Evolutionary conservation across 2,888 invertebrate genomes (phyloP).

Genomic region (Papilio protenor): DNA sequence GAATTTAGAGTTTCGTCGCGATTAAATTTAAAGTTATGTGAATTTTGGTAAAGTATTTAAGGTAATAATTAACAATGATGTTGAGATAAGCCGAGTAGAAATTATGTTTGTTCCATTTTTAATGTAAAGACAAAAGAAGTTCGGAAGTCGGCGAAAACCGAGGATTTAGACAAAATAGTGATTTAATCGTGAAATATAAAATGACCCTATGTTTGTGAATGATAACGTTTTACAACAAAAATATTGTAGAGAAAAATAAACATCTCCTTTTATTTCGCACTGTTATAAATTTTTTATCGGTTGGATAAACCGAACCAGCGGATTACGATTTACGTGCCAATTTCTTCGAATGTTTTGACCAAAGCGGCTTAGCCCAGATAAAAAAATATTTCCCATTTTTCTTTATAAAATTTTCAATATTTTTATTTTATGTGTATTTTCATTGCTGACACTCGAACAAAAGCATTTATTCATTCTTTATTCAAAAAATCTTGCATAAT

Average conservation of each 20-base stretch:
- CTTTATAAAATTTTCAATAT: slow-evolving; percentile 13
- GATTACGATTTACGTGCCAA: slow-evolving; percentile 27
- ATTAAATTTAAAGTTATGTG: slow-evolving; percentile 20
- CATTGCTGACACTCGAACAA: not conserved
- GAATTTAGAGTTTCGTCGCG: slow-evolving; percentile 7
- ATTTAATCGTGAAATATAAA: not conserved
- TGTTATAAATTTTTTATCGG: slow-evolving; percentile 19
- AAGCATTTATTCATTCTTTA: not conserved
- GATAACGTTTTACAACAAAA: not conserved
- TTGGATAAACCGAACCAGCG: slow-evolving; percentile 21
- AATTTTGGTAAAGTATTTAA: not conserved
- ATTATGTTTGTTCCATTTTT: not conserved
- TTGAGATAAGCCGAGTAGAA: not conserved
- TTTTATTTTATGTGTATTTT: not conserved
- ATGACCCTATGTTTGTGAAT: not conserved
- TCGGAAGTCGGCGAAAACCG: too few relatives aligned
- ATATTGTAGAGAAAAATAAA: slow-evolving; percentile 5
- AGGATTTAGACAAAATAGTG: not conserved
- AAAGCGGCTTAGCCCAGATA: slow-evolving; percentile 23
- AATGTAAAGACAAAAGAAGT: not conserved
- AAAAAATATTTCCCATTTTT: slow-evolving; percentile 17
- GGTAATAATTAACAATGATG: not conserved
- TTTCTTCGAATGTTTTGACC: slow-evolving; percentile 27
- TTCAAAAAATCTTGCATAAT: not conserved
- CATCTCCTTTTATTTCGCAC: not conserved